phyloP scores from a whole-genome alignment of 2,113 vertebrate species.

The Hippopotamus amphibius region DNA sequence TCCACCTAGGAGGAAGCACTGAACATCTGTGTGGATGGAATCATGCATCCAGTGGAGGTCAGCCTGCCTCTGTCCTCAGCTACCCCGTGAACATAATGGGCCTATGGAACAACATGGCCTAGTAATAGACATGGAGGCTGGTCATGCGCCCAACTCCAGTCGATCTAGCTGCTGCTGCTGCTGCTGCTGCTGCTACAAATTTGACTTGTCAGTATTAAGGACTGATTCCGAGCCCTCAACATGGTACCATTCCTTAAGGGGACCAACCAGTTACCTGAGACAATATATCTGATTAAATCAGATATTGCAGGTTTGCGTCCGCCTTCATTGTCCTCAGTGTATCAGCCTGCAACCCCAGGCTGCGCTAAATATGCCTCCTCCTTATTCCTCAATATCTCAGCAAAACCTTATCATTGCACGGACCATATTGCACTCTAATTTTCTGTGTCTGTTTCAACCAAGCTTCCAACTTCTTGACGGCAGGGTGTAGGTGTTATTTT shows the following conservation, averaged over 20 bases:
- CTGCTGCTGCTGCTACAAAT: neutral
- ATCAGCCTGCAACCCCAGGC: too few relatives aligned
- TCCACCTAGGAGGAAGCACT: neutral
- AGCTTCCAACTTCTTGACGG: neutral
- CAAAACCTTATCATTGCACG: neutral
- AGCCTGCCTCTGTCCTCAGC: neutral
- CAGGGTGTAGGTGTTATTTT: neutral
- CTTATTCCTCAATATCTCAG: neutral
- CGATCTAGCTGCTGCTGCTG: too few relatives aligned
- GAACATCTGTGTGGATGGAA: neutral
- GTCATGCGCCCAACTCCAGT: neutral
- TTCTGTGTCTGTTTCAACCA: neutral
- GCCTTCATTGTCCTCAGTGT: neutral
- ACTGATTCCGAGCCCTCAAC: neutral
- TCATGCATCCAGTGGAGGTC: accelerated
- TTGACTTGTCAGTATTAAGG: neutral
- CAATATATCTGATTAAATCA: neutral
- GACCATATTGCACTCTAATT: neutral
- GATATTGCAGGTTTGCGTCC: neutral
- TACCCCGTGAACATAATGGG: neutral
- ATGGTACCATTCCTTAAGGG: neutral
- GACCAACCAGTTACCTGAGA: neutral
- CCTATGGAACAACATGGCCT: accelerated
- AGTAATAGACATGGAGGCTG: accelerated
- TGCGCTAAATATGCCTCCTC: neutral